Base-by-base conservation (phyloP, 1,140 invertebrate genomes). In the Calliopsis andreniformis region DNA sequence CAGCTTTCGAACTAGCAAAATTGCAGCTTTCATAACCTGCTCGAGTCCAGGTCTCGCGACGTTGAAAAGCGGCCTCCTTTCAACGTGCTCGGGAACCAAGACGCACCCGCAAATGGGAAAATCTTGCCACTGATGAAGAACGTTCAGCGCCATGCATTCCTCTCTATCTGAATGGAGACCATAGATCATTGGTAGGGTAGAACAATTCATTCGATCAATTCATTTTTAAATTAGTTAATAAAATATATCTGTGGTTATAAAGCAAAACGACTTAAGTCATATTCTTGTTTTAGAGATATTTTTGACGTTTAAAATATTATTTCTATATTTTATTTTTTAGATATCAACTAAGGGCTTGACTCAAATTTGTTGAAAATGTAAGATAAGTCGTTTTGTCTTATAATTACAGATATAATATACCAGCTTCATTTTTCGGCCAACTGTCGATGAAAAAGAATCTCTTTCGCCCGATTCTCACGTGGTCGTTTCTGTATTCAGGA, bases 51-150 rank as follows among this genome's bases (percentile, higher is more conserved):
- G 96, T 89, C 94, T 95, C 42, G 95, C 93, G 23, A 94, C 93
- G 88, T 96, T 94, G 86, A 95, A 97, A 18, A 98, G 92, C 10
- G 95, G 94, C 59, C 97, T 92, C 18, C 96, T 97, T 91, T 98
- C 97, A 45, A 98, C 94, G 88, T 98, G 97, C 91, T 98, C 97
- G 0, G 97, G 96, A 0, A 98, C 96, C 32, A 98, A 91, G 61
- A 93, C 92, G 85, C 94, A 95, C 12, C 97, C 97, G 69, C 96
- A 95, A 72, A 94, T 92, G 3, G 95, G 95, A 66, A 97, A 93
- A 85, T 96, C 93, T 20, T 95, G 90, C 94, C 96, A 95, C 59
- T 94, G 93, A 86, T 95, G 94, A 45, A 97, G 90, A 4, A 94
- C 96, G 2, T 93, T 93, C 56, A 97, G 85, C 5, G 96, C 95